These are phyloP conservation scores for Cotesia typhae DNA, from an alignment of 1,140 invertebrate genomes.

Conservation along the genomic window DNA sequence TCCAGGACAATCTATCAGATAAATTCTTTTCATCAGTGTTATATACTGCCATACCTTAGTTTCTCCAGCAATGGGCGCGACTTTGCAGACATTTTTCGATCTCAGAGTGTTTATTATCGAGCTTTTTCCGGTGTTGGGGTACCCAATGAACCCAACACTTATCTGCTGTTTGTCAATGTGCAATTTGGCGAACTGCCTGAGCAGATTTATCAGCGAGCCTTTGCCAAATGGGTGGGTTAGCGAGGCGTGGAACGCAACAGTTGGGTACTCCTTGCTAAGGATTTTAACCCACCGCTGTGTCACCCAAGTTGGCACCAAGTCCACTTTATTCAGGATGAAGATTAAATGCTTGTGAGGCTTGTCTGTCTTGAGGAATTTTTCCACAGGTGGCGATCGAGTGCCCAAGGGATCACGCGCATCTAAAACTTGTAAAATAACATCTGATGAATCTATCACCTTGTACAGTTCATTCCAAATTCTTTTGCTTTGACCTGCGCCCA, in stretches of 20 bases:
- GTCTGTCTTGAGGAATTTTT: slow-evolving; percentile 81
- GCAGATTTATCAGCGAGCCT: slow-evolving; percentile 94
- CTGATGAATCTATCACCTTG: slow-evolving; percentile 99
- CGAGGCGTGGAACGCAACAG: slow-evolving; percentile 97
- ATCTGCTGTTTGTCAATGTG: slow-evolving; percentile 98
- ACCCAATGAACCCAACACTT: slow-evolving; percentile 98
- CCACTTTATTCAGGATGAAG: slow-evolving; percentile 82
- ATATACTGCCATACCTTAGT: slow-evolving; percentile 99
- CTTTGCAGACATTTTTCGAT: slow-evolving; percentile 96
- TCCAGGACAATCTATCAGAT: slow-evolving; percentile 98
- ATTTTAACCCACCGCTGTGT: slow-evolving; percentile 96
- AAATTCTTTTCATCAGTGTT: slow-evolving; percentile 96
- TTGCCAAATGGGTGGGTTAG: slow-evolving; percentile 99
- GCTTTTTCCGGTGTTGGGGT: slow-evolving; percentile 99
- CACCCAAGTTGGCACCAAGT: slow-evolving; percentile 96
- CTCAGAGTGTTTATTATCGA: slow-evolving; percentile 97
- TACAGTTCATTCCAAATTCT: slow-evolving; percentile 99
- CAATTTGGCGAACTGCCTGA: slow-evolving; percentile 96
- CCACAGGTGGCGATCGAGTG: slow-evolving; percentile 91
- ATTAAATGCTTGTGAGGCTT: slow-evolving; percentile 82
- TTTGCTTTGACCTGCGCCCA: slow-evolving; percentile 93
- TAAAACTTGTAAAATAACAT: slow-evolving; percentile 93
- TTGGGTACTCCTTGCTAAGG: slow-evolving; percentile 94
- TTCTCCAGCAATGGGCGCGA: slow-evolving; percentile 98
- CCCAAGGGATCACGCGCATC: slow-evolving; percentile 96